Conservation (phyloP, 2,888 invertebrate species). For the Alsophila aescularia region DNA sequence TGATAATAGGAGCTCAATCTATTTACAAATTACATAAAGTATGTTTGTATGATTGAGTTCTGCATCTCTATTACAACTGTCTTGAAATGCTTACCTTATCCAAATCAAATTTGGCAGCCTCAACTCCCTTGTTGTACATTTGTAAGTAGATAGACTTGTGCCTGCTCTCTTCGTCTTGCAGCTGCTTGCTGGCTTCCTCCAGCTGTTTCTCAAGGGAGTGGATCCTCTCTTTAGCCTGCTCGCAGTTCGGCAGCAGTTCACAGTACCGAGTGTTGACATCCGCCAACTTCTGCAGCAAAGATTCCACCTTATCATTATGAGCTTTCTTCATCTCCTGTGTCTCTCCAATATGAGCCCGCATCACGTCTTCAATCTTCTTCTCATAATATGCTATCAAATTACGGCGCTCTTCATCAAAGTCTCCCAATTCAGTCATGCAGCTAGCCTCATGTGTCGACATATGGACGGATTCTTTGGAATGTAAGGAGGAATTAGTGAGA, state of each 20-base stretch:
- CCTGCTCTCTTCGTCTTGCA: constrained; percentile 88
- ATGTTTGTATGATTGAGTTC: too few species aligned
- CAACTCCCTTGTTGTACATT: constrained; percentile 93
- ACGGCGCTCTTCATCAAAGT: constrained; percentile 87
- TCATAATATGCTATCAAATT: constrained; percentile 89
- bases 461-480: constrained; percentile 89
- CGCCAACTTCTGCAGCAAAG: constrained; percentile 88
- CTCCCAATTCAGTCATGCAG: constrained; percentile 79
- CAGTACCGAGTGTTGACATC: constrained; percentile 91
- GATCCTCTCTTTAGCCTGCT: constrained; percentile 89
- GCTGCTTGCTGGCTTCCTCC: constrained; percentile 87
- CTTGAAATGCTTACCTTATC: constrained; percentile 84
- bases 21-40: too few species aligned
- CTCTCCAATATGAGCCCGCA: constrained; percentile 84
- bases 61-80: too few species aligned
- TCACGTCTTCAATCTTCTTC: constrained; percentile 89
- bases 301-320: constrained; percentile 92
- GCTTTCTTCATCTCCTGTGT: constrained; percentile 90
- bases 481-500: constrained; percentile 89
- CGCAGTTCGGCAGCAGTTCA: constrained; percentile 89
- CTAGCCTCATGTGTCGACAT: constrained; percentile 82
- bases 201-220: constrained; percentile 89
- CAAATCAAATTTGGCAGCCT: constrained; percentile 89
- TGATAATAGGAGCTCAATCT: too few species aligned
- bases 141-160: constrained; percentile 91